Percentiles rank a stretch among this genome's conserved stretches.
These are phyloP conservation scores for Chrysolina haemoptera DNA, from an alignment of 2,888 invertebrate species.

Conservation along the genomic window DNA sequence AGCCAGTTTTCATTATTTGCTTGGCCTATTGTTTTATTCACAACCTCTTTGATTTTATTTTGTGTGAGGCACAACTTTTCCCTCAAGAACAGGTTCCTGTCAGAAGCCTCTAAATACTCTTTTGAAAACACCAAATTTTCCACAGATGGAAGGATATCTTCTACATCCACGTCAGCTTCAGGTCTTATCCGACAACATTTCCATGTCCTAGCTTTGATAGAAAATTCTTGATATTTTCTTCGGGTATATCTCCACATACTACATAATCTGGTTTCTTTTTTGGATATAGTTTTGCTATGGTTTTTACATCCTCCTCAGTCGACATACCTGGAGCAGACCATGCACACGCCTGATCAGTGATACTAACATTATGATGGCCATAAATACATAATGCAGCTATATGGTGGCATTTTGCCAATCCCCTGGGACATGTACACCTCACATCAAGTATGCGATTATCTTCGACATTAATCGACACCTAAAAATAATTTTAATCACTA, in stretches of 20 bases:
- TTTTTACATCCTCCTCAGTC: neutral
- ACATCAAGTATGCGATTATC: neutral
- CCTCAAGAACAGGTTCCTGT: no score
- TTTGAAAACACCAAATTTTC: constrained; percentile 11
- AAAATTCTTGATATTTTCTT: constrained; percentile 2
- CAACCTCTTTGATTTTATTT: neutral
- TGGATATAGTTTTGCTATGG: neutral
- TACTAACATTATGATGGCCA: constrained; percentile 21
- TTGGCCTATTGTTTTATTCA: neutral
- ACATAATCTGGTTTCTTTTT: neutral
- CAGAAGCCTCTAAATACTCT: neutral
- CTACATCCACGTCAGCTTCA: constrained; percentile 4
- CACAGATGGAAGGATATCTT: constrained; percentile 11
- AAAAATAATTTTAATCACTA: neutral
- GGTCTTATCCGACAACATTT: constrained; percentile 7
- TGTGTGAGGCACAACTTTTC: neutral
- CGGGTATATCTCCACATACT: neutral
- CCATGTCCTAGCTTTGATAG: constrained; percentile 1
- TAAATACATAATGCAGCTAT: constrained; percentile 26
- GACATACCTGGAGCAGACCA: constrained; percentile 1
- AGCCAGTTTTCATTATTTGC: neutral
- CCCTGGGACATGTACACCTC: constrained; percentile 21
- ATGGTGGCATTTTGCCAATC: constrained; percentile 9
- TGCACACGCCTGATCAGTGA: constrained; percentile 16
- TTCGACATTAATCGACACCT: neutral